phyloP scores from a whole-genome alignment of 2,888 invertebrate genomes.

The Drosophila fungiperda region DNA sequence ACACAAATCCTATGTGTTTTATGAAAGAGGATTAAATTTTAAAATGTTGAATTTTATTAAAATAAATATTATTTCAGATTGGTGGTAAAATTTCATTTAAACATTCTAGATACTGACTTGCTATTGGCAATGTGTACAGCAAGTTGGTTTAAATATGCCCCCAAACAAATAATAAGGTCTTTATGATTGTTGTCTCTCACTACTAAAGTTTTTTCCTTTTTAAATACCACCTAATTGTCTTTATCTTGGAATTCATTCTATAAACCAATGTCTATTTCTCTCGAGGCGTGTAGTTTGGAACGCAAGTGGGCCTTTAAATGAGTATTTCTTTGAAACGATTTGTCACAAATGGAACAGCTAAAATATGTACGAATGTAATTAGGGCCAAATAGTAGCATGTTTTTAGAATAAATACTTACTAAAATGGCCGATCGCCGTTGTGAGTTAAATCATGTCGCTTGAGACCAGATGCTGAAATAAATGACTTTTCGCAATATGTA shows the following conservation, averaged over 20 bases:
- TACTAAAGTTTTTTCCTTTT: background rate
- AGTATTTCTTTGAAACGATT: constrained; percentile 63
- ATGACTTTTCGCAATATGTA: constrained; percentile 73
- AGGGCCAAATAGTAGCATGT: background rate
- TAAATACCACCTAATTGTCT: background rate
- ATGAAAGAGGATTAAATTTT: background rate
- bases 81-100: background rate
- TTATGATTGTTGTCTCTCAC: background rate
- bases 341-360: constrained; percentile 58
- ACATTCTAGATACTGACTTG: background rate
- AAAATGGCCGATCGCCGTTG: constrained; percentile 57
- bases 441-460: constrained; percentile 76
- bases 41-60: background rate
- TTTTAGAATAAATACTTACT: constrained; percentile 42
- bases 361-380: background rate
- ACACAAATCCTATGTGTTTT: too few relatives aligned
- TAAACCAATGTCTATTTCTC: constrained; percentile 5
- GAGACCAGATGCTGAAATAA: constrained; percentile 78
- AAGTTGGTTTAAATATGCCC: background rate
- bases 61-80: too few relatives aligned
- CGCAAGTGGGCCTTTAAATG: constrained; percentile 66
- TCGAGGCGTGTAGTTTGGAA: constrained; percentile 53
- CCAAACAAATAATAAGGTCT: background rate
- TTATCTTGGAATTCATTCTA: background rate
- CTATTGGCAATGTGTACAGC: background rate